Conservation (phyloP, 2,888 invertebrate species). For the Drosophila ustulata region DNA sequence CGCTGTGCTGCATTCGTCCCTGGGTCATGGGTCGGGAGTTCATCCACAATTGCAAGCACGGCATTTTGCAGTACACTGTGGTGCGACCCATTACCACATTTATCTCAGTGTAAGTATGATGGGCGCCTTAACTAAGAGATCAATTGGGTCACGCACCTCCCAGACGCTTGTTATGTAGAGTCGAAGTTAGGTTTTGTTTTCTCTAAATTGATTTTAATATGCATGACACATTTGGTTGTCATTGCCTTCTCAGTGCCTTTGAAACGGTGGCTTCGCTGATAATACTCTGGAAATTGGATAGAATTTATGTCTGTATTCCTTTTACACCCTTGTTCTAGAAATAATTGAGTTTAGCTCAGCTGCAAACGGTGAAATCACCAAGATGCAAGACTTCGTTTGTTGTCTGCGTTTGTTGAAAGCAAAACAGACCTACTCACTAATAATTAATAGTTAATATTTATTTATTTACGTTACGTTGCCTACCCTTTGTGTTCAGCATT, state of each 20-base stretch:
- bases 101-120: slow-evolving; percentile 92
- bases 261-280: background rate
- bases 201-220: slow-evolving; percentile 2
- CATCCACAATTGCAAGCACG: slow-evolving; percentile 97
- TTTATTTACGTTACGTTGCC: background rate
- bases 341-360: background rate
- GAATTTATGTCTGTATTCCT: background rate
- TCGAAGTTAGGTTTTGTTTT: background rate
- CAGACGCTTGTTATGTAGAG: too few relatives aligned
- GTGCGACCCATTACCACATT: slow-evolving; percentile 95
- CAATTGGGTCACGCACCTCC: background rate
- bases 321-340: background rate
- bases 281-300: background rate
- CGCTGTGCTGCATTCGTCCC: slow-evolving; percentile 95
- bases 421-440: background rate
- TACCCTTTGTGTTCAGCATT: slow-evolving; percentile 87
- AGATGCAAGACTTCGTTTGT: background rate
- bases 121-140: background rate
- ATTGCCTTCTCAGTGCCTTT: background rate
- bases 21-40: slow-evolving; percentile 98
- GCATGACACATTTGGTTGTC: background rate
- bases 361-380: background rate
- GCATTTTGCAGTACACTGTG: slow-evolving; percentile 97
- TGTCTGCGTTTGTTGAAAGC: background rate
- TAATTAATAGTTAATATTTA: background rate